Base-by-base conservation (phyloP, 1,140 invertebrate species). In the Yoshiicerus persimilis region DNA sequence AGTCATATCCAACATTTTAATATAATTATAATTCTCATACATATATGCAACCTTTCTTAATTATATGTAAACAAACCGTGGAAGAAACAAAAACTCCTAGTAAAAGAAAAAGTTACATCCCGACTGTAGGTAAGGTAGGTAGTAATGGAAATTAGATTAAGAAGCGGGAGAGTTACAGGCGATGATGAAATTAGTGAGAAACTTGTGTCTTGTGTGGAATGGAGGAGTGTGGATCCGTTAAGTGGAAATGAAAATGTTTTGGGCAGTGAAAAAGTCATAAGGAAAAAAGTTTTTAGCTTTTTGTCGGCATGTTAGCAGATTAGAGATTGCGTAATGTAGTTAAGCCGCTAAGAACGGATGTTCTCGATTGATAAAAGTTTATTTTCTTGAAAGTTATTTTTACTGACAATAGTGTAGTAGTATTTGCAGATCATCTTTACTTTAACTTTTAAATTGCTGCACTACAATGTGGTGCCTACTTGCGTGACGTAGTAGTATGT, bases 341-440 rank as follows among this genome's bases (percentile, higher is more conserved):
- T 34, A 10, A 80, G 75, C 30, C 6, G 32, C 47, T 56, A 84
- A 41, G 27, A 84, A 84, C 83, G 83, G 83, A 47, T 84, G 83
- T 56, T 84, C 39, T 84, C 39, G 41, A 84, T 84, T 47, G 83
- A 84, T 41, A 62, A 84, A 84, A 84, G 39, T 84, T 84, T 84
- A 84, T 84, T 84, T 84, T 20, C 38, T 84, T 9, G 11, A 47
- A 62, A 84, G 38, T 84, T 47, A 84, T 47, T 84, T 84, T 84
- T 30, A 84, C 2, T 13, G 30, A 25, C 23, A 27, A 13, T 34
- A 41, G 20, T 8, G 20, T 23, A 80, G 11, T 20, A n/a, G 20
- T 34, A 20, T 80, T n/a, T 80, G 16, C 16, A 36, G 32, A 80
- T 38, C 30, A 80, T 80, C 75, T 34, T 30, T 70, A 70, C 64